phyloP scores from a whole-genome alignment of 2,113 vertebrate genomes.

The Hippocampus zosterae region DNA sequence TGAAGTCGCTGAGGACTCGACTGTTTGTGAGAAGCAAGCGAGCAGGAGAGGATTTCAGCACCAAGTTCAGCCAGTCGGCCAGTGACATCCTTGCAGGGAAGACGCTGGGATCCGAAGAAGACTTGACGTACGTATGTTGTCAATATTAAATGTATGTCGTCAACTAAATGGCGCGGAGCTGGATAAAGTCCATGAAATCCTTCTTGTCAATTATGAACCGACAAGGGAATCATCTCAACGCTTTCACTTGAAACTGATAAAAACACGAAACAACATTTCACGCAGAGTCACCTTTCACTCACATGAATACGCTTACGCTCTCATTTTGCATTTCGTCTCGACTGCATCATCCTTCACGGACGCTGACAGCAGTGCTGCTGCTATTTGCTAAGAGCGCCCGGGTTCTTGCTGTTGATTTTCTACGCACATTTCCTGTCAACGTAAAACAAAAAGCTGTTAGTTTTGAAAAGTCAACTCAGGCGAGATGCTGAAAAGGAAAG shows the following conservation, averaged over 20 bases:
- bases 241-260: too few relatives aligned
- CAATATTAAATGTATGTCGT: not conserved
- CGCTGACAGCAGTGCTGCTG: too few relatives aligned
- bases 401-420: too few relatives aligned
- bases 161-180: too few relatives aligned
- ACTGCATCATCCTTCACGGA: too few relatives aligned
- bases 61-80: slow-evolving; percentile 79
- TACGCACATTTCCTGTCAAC: too few relatives aligned
- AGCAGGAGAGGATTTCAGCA: slow-evolving; percentile 49
- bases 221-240: not conserved
- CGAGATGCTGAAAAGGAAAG: not conserved
- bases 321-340: too few relatives aligned
- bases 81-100: slow-evolving; percentile 68
- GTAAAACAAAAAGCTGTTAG: too few relatives aligned
- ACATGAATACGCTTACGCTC: too few relatives aligned
- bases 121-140: slow-evolving; percentile 61
- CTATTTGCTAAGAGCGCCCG: too few relatives aligned
- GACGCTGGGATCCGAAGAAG: slow-evolving; percentile 78
- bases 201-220: not conserved
- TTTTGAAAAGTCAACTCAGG: too few relatives aligned
- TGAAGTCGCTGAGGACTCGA: slow-evolving; percentile 80
- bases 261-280: not conserved
- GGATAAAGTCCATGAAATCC: not conserved
- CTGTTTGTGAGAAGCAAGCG: slow-evolving; percentile 83
- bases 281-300: too few relatives aligned